These are phyloP conservation scores for Carassius auratus DNA, from an alignment of 2,113 vertebrate genomes.

Conservation along the genomic window DNA sequence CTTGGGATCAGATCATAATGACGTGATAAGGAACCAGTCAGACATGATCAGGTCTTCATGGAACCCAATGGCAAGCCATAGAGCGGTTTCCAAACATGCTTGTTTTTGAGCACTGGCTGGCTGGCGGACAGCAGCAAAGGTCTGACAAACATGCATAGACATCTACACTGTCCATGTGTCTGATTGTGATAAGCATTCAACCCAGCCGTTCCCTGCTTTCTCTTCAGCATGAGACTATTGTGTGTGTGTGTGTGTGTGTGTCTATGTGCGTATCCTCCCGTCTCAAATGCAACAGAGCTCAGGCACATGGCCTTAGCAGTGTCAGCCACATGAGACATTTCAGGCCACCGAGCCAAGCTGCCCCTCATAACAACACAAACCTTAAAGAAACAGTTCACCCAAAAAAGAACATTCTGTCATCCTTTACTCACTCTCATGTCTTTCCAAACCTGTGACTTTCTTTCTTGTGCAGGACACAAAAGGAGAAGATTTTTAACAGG, in stretches of 20 bases:
- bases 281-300: constrained; percentile 41
- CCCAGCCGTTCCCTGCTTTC: constrained; percentile 1
- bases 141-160: background rate
- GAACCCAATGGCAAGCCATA: constrained; percentile 51
- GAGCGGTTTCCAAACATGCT: constrained; percentile 60
- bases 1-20: constrained; percentile 48
- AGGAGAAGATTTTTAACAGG: background rate
- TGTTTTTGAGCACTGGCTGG: constrained; percentile 44
- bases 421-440: no score
- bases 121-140: constrained; percentile 1
- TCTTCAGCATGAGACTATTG: background rate
- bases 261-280: background rate
- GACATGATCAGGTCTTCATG: constrained; percentile 58
- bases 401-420: no score
- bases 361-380: background rate
- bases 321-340: constrained; percentile 42
- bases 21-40: constrained; percentile 63
- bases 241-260: background rate
- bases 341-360: constrained; percentile 35
- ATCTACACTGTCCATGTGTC: constrained; percentile 43
- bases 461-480: background rate
- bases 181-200: constrained; percentile 43
- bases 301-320: constrained; percentile 14
- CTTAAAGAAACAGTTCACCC: background rate
- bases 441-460: no score